phyloP scores from a whole-genome alignment of 2,113 vertebrate species.

The Leptodactylus fuscus region DNA sequence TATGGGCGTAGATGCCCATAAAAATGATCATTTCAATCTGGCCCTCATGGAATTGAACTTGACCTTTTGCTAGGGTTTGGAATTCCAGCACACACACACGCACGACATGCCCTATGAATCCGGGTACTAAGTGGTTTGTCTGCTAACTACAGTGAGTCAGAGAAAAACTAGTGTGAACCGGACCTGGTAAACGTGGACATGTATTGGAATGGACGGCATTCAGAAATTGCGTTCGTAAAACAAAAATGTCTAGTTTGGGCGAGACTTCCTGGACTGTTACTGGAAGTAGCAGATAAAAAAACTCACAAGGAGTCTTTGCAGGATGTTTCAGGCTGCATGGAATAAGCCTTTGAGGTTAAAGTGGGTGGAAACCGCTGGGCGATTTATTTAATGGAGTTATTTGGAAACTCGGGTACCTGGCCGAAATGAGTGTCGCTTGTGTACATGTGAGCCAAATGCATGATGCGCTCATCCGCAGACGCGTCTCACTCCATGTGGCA shows the following conservation, averaged over 20 bases:
- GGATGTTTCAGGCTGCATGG: background rate
- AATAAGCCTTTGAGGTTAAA: background rate
- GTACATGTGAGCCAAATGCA: background rate
- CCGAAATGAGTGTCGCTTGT: background rate
- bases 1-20: conserved; percentile 55
- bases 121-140: conserved; percentile 46
- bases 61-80: conserved; percentile 55
- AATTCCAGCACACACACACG: conserved; percentile 51
- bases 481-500: background rate
- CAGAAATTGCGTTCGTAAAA: conserved; percentile 20
- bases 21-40: conserved; percentile 60
- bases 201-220: conserved; percentile 4
- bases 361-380: background rate
- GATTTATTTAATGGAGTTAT: background rate
- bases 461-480: background rate
- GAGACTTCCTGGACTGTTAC: conserved; percentile 16
- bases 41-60: conserved; percentile 59
- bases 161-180: conserved; percentile 39
- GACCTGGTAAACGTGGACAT: background rate
- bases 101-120: conserved; percentile 44
- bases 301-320: background rate
- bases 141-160: conserved; percentile 39
- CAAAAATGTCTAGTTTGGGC: background rate
- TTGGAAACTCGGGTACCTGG: background rate
- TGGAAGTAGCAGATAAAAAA: conserved; percentile 21